Base-by-base conservation (phyloP, 2,113 vertebrate genomes). In the Caloenas nicobarica region DNA sequence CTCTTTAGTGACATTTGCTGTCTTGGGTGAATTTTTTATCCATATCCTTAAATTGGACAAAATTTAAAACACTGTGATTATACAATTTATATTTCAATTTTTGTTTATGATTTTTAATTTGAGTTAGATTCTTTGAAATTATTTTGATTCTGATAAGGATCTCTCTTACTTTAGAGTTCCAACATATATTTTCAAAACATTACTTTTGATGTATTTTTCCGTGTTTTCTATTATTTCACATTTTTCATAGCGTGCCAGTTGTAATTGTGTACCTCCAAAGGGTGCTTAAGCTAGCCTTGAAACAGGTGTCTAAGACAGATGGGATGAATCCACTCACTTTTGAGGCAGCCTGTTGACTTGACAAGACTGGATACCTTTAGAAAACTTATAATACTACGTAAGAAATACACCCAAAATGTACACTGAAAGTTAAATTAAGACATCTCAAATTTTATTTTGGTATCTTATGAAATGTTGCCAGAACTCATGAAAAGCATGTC, bases 281-380 rank as follows among this genome's bases (percentile, higher is more conserved):
- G 2, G 2, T 44, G 2, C 5, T 66, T 38, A 15, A 66, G 2
- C 4, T 76, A 5, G 3, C 53, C 9, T 7, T 56, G 17, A 57
- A 57, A 25, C 22, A 70, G 14, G 4, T 53, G 10, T 42, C 50
- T 70, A 40, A 88, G 44, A 9, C 21, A 33, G 14, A 13, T 10
- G 26, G 34, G 25, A n/a, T 28, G 24, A 83, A 76, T 36, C 13
- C 16, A n/a, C 1, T 11, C 33, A 46, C 18, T 48, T 57, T 33
- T 73, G 36, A 53, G 16, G 18, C 25, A 78, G 3, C 18, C 18
- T 70, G 16, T 40, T 82, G 44, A 28, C 2, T 78, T 72, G 23
- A 6, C 51, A 57, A 42, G 44, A 54, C 19, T 56, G 25, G 14
- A 38, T 56, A 50, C 1, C n/a, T 76, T 62, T 29, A 34, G 61